Evolutionary conservation across 1,140 invertebrate species (phyloP), one percentile per base, ranked within the genome.

Genomic region (Drosophila parvula): DNA sequence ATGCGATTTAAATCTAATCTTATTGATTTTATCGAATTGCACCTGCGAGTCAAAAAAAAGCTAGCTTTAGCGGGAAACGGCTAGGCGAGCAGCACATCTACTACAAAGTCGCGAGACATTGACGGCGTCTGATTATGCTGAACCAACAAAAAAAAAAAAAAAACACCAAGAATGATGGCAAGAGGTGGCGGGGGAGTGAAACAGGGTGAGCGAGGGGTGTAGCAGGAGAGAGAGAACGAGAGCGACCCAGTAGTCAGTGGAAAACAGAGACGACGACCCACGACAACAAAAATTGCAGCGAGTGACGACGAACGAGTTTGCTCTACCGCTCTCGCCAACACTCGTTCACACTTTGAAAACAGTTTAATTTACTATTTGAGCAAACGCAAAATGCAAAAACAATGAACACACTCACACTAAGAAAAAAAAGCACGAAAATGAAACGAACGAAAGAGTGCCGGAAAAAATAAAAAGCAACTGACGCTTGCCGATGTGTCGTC

Each of bases 201-300:
- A 30, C 34, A 70, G 28, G 32, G 50, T 50, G 44, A 53, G 43
- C 34, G 63, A 53, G 78, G 53, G 64, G 44, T 34, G 30, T 28
- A 44, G 40, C 60, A 32, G 38, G 51, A 11, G 45, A 51, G 45
- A 51, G 45, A 50, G 45, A 62, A 61, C 61, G 64, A 69, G 67
- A 70, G 64, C 48, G 48, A 43, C 48, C 64, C 50, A 69, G 65
- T 71, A 69, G 65, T 71, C 50, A 38, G 50, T 40, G 64, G 32
- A 57, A 57, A 58, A 74, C 76, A 69, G 68, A 51, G 51, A 45
- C 78, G 63, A 47, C 80, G 80, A 85, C 81, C 81, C 81, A 83
- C 81, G 81, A 83, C 81, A 83, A 84, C 81, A 84, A 50, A 80
- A 83, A 79, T 62, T 60, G 69, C 75, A 82, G 56, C 80, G 76